phyloP scores from a whole-genome alignment of 2,797 vertebrate genomes.

The Columba guinea region DNA sequence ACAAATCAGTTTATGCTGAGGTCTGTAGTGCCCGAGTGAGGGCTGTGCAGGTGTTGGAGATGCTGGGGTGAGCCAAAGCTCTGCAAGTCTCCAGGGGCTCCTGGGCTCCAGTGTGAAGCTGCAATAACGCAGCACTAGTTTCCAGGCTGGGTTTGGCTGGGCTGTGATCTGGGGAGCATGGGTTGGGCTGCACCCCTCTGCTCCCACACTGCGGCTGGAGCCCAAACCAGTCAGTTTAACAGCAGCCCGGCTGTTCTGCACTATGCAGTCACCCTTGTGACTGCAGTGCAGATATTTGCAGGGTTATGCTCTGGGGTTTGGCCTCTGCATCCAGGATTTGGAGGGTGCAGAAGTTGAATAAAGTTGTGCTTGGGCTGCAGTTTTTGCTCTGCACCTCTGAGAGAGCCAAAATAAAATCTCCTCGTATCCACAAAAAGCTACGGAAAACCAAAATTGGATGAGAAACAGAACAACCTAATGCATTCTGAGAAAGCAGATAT shows the following conservation, averaged over 20 bases:
- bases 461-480: constrained; percentile 13
- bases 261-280: not conserved
- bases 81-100: not conserved
- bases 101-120: not conserved
- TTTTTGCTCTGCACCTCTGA: not conserved
- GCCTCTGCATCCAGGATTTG: not conserved
- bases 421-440: not conserved
- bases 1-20: rapidly evolving
- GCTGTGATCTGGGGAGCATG: rapidly evolving
- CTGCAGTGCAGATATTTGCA: constrained; percentile 60
- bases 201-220: not conserved
- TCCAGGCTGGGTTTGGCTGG: not conserved
- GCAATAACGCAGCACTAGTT: rapidly evolving
- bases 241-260: not conserved
- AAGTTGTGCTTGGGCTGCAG: constrained; percentile 17
- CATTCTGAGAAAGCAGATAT: constrained; percentile 54
- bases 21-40: rapidly evolving
- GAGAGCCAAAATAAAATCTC: not conserved
- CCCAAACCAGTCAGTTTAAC: not conserved
- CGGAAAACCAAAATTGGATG: not conserved
- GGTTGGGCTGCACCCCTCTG: not conserved
- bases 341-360: not conserved
- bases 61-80: not conserved
- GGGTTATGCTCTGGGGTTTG: not conserved
- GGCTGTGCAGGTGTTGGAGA: not conserved